phyloP scores from a whole-genome alignment of 2,888 invertebrate species.

The Mylabris sibirica region DNA sequence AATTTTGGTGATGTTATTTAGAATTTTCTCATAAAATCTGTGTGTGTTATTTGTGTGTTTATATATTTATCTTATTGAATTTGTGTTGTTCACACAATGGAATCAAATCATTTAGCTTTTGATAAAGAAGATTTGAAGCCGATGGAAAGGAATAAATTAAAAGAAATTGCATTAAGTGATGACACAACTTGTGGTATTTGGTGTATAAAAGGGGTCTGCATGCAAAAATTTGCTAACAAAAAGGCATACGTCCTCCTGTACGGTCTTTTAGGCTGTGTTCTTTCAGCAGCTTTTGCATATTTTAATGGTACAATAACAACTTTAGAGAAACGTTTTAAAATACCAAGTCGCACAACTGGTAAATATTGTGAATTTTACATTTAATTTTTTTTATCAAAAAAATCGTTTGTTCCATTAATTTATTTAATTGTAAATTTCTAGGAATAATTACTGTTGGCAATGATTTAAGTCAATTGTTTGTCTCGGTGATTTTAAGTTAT shows the following conservation, averaged over 20 bases:
- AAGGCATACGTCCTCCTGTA: slow-evolving; percentile 70
- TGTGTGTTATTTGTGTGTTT: neutral
- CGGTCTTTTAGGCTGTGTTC: slow-evolving; percentile 72
- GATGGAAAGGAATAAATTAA: neutral
- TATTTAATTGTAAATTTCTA: slow-evolving; percentile 47
- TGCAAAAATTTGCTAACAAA: slow-evolving; percentile 69
- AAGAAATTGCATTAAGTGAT: slow-evolving; percentile 63
- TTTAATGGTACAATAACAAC: slow-evolving; percentile 79
- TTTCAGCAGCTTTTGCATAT: slow-evolving; percentile 74
- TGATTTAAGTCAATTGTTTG: slow-evolving; percentile 75
- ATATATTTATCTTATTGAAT: neutral
- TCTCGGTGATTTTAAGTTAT: slow-evolving; percentile 72
- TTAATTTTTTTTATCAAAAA: neutral
- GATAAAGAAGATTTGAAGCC: slow-evolving; percentile 20
- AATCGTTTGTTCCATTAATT: slow-evolving; percentile 7
- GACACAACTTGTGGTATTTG: slow-evolving; percentile 73
- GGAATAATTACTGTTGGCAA: slow-evolving; percentile 77
- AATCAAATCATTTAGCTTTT: slow-evolving; percentile 22
- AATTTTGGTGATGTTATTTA: neutral
- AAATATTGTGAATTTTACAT: slow-evolving; percentile 36
- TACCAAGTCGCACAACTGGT: slow-evolving; percentile 75
- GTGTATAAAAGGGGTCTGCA: slow-evolving; percentile 65
- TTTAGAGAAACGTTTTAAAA: slow-evolving; percentile 76
- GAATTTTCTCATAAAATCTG: neutral
- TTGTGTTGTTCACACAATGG: slow-evolving; percentile 19